Percentiles rank a stretch among this genome's conserved stretches.
These are phyloP conservation scores for Drosophila sproati DNA, from an alignment of 1,140 invertebrate species.

Conservation along the genomic window DNA sequence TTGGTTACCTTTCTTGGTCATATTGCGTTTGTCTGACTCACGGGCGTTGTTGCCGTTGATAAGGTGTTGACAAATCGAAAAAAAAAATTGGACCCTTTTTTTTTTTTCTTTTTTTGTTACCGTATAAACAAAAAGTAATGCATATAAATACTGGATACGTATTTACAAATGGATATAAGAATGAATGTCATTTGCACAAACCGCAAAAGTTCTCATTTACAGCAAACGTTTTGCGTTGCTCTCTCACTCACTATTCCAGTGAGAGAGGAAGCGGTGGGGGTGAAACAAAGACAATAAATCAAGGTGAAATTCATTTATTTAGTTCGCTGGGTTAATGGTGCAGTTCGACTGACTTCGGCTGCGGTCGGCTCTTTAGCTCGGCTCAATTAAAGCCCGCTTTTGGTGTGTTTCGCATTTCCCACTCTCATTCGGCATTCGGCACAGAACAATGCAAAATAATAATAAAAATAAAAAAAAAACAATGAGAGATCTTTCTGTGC, in stretches of 20 bases:
- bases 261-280: conserved; percentile 11
- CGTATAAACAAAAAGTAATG: conserved; percentile 11
- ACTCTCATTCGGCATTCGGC: neutral
- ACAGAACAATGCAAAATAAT: conserved; percentile 36
- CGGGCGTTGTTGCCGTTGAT: conserved; percentile 59
- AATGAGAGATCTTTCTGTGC: neutral
- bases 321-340: conserved; percentile 74
- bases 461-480: conserved; percentile 38
- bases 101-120: neutral
- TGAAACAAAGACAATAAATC: conserved; percentile 68
- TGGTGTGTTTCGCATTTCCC: conserved; percentile 10
- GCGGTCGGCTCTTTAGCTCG: neutral
- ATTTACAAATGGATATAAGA: neutral
- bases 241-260: neutral
- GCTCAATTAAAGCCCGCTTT: conserved; percentile 26
- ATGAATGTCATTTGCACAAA: conserved; percentile 26
- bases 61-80: conserved; percentile 49
- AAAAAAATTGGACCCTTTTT: conserved; percentile 44
- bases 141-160: neutral
- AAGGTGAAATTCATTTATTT: conserved; percentile 79
- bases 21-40: conserved; percentile 63
- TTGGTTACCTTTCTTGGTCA: conserved; percentile 73
- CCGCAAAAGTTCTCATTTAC: conserved; percentile 56
- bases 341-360: conserved; percentile 20
- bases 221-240: conserved; percentile 1